Percentiles rank a stretch among this genome's conserved stretches.
These are phyloP conservation scores for Austrofundulus limnaeus DNA, from an alignment of 2,113 vertebrate genomes.

Conservation along the genomic window DNA sequence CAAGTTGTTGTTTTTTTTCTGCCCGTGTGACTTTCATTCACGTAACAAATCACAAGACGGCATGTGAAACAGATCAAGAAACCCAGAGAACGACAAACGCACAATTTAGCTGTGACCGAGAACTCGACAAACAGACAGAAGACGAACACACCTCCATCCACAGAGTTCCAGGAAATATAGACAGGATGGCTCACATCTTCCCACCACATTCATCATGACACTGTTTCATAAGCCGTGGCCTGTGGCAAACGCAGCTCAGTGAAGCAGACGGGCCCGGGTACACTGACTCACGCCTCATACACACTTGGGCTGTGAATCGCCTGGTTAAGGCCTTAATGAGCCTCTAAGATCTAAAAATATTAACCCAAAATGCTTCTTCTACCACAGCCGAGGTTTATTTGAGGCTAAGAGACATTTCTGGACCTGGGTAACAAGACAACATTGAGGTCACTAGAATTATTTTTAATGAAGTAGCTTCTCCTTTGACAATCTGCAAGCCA, in stretches of 20 bases:
- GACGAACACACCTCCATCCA: constrained; percentile 2
- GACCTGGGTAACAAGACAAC: neutral
- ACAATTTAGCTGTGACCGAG: constrained; percentile 7
- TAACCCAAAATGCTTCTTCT: constrained; percentile 40
- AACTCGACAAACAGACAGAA: constrained; percentile 1
- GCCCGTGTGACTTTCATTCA: constrained; percentile 24
- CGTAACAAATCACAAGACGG: constrained; percentile 37
- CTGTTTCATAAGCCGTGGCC: constrained; percentile 60
- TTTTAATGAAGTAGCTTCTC: neutral
- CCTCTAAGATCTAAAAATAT: constrained; percentile 55
- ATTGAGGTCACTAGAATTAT: neutral
- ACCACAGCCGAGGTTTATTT: constrained; percentile 16
- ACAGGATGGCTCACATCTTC: constrained; percentile 46
- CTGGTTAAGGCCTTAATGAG: constrained; percentile 58
- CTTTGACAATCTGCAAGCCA: constrained; percentile 6
- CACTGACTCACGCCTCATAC: constrained; percentile 57
- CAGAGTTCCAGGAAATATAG: neutral
- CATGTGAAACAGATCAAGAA: constrained; percentile 31
- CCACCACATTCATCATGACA: constrained; percentile 55
- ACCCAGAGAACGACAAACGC: neutral
- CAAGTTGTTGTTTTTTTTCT: neutral
- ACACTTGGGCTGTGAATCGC: constrained; percentile 20
- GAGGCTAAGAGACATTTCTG: constrained; percentile 7
- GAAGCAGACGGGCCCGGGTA: constrained; percentile 38
- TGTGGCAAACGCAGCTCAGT: constrained; percentile 46